Base-by-base conservation (phyloP, 2,888 invertebrate species). In the Aleiodes leptofemur region DNA sequence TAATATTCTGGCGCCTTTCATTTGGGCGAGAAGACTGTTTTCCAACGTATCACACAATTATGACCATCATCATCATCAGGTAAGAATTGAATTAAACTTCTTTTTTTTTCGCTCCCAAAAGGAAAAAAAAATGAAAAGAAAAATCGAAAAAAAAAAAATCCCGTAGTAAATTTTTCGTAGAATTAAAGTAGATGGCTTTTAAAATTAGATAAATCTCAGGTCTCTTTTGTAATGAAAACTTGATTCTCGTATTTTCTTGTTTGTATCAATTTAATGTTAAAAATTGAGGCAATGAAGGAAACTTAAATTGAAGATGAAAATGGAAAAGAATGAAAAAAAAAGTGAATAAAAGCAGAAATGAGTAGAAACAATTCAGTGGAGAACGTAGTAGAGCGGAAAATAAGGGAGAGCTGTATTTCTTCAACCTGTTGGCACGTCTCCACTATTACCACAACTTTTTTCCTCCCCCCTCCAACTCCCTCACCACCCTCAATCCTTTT, bases 21-120 rank as follows among this genome's bases (percentile, higher is more conserved):
- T 43, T 5, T 38, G 38, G 64, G 16, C 51, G 50, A 68, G 68
- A 64, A 61, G 64, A 68, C 43, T 50, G 23, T 34, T 53, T 61
- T 29, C 55, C n/a, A 55, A 43, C 38, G 16, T 51, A 51, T 55
- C 16, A 43, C 43, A 16, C 34, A 34, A 56, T 57, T 56, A 51
- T 64, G 29, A 61, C 23, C 71, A 77, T 72, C 57, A 66, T 38
- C 68, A 72, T 34, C 51, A 57, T 34, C 70, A 74, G 70, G 70
- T 74, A 74, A 74, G 77, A 78, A 77, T 82, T 78, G 76, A 79
- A 80, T 77, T 66, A 76, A 51, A 81, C 77, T 81, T 34, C 34
- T 34, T 76, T 82, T n/a, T 61, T 64, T 48, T 64, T 43, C 64
- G 0, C 16, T 43, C 64, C 43, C 16, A 43, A 43, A 43, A 43